Evolutionary conservation across 2,797 vertebrate species (phyloP), one percentile per base, ranked within the genome.

Genomic region (Labroides dimidiatus): DNA sequence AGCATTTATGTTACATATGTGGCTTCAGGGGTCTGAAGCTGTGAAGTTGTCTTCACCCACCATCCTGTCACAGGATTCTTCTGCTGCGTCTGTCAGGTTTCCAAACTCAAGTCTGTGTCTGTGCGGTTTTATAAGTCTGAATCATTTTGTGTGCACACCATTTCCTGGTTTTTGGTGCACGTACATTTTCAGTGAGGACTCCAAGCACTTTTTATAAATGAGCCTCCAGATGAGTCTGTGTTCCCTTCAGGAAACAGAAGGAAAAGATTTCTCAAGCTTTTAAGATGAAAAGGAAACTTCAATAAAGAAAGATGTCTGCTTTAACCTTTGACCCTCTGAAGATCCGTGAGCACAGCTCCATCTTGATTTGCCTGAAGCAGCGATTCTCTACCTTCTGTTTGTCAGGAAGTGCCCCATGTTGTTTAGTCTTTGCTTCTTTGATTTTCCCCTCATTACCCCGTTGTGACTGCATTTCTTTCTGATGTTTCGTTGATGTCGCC

Each of bases 401-500:
- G 37, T 49, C 48, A 20, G 5, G 15, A 8, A 36, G 17, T 39
- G 23, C 47, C 47, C 0, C 27, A 27, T 52, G 48, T 74, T 67
- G 66, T 81, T 72, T 57, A 44, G 54, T 47, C 43, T 61, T 65
- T 15, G 6, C 13, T 10, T 33, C 19, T 70, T 69, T 44, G 63
- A 57, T 51, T 39, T 2, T 4, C 19, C 23, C 42, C 17, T 36
- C n/a, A n/a, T 55, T 39, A 21, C 48, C 45, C 51, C 43, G 43
- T 27, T 27, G 27, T 27, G 27, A 27, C 27, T 33, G 30, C 24
- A 56, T 23, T 20, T 36, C 7, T 21, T 14, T 17, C 62, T 70
- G 42, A 81, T 74, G 57, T 63, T 68, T 78, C 42, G 64, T 62
- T 39, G 9, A 57, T 66, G 37, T 52, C 20, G 47, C 30, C n/a